phyloP scores from a whole-genome alignment of 2,113 vertebrate species.

The Thinocorus orbignyianus region DNA sequence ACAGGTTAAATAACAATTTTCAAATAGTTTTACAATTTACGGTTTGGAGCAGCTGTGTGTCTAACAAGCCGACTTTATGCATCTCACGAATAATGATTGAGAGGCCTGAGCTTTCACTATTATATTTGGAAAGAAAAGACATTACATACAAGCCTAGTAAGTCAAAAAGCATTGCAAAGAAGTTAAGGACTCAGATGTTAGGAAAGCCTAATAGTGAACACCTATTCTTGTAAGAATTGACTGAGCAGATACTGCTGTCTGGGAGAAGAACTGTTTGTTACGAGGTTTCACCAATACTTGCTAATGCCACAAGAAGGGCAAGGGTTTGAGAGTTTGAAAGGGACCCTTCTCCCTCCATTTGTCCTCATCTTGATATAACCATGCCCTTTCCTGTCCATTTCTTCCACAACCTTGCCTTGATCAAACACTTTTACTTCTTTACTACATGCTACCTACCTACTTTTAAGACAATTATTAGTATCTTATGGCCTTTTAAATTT shows the following conservation, averaged over 20 bases:
- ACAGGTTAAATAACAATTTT: not conserved
- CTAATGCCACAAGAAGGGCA: not conserved
- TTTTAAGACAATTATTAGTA: not conserved
- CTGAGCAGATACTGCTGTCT: not conserved
- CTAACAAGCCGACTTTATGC: not conserved
- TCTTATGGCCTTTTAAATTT: not conserved
- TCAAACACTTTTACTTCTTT: not conserved
- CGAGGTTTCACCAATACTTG: not conserved
- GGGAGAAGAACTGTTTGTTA: not conserved
- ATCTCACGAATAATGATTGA: not conserved
- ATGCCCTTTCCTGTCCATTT: not conserved
- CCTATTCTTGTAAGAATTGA: not conserved
- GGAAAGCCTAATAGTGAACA: not conserved
- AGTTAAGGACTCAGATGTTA: not conserved
- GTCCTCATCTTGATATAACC: not conserved
- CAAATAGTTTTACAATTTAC: not conserved
- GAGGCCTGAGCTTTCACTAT: not conserved
- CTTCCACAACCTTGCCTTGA: not conserved
- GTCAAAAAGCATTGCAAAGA: not conserved
- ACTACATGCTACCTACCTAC: not conserved
- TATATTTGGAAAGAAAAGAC: conserved; percentile 16
- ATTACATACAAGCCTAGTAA: not conserved
- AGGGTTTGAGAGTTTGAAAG: not conserved
- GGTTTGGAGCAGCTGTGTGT: not conserved
- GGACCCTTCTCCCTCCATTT: not conserved